Base-by-base conservation (phyloP, 2,888 invertebrate genomes). In the Plutella xylostella region DNA sequence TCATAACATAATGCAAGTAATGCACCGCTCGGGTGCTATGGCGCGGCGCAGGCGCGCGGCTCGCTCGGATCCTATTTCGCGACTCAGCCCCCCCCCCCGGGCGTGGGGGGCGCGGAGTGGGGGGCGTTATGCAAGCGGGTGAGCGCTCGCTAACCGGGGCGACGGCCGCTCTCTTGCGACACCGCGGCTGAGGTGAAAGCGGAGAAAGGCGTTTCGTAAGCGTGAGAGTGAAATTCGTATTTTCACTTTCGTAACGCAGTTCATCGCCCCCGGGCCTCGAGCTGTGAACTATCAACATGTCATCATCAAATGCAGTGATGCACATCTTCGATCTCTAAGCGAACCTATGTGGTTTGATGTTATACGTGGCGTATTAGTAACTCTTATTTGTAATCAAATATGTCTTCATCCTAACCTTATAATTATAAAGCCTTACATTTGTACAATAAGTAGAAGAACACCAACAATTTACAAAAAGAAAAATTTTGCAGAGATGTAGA, bases 101-200 rank as follows among this genome's bases (percentile, higher is more conserved):
- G 50, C 55, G 62, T 56, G 61, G 34, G 54, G 50, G 55, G 61
- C 56, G 61, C 58, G 53, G 56, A 53, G 58, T 51, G 58, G 54
- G 54, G 63, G 61, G 51, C 52, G 73, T 79, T 79, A 80, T 79
- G 80, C 80, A 82, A 80, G 75, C 72, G 73, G 82, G 88, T 88
- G 87, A 88, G 85, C 87, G 88, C 87, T 83, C 86, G 83, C 75
- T 85, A 88, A 87, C 84, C 87, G 76, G 88, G 88, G 78, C 77
- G 68, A 73, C 77, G 72, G 65, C 64, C 61, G 54, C 55, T 56
- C 60, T 58, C 61, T 52, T 48, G 52, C 50, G 49, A 41, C 48
- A 51, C 53, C 58, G 61, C 58, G n/a, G n/a, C 55, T 55, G 46
- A 60, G 73, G 79, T 76, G 83, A 83, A 83, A 83, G 83, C 80